These are phyloP conservation scores for Edolisoma coerulescens DNA, from an alignment of 2,113 vertebrate species.

Conservation along the genomic window DNA sequence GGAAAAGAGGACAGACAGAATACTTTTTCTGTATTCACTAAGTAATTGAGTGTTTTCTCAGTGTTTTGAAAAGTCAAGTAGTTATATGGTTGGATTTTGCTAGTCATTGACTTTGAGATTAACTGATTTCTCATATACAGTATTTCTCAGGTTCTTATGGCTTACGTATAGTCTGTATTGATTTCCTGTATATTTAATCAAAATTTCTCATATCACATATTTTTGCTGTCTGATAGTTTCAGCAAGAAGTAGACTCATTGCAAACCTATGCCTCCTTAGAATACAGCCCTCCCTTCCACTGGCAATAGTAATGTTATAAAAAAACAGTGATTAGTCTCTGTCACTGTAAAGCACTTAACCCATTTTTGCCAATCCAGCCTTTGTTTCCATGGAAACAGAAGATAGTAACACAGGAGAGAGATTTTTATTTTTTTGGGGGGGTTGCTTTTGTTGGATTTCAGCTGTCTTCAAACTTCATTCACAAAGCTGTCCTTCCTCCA, in stretches of 20 bases:
- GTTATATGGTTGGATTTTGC: background rate
- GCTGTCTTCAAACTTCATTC: background rate
- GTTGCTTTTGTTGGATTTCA: slow-evolving; percentile 29
- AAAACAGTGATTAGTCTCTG: slow-evolving; percentile 73
- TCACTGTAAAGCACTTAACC: slow-evolving; percentile 68
- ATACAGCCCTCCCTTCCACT: slow-evolving; percentile 29
- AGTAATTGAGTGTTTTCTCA: background rate
- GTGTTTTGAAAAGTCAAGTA: slow-evolving; percentile 1
- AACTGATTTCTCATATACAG: background rate
- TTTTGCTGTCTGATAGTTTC: slow-evolving; percentile 47
- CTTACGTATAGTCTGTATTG: slow-evolving; percentile 25
- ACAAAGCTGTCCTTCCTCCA: background rate
- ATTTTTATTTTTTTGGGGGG: background rate
- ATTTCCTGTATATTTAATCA: slow-evolving; percentile 53
- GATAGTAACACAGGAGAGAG: background rate
- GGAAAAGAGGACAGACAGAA: background rate
- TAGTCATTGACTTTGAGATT: slow-evolving; percentile 32
- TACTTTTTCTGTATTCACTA: background rate
- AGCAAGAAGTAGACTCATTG: background rate
- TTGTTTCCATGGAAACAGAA: slow-evolving; percentile 71
- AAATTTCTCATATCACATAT: slow-evolving; percentile 43
- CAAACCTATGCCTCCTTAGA: slow-evolving; percentile 43
- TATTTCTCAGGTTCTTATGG: background rate
- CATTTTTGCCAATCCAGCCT: slow-evolving; percentile 67
- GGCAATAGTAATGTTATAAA: slow-evolving; percentile 60